Evolutionary conservation across 2,113 vertebrate species (phyloP), one percentile per base, ranked within the genome.

Genomic region (Xenus cinereus): DNA sequence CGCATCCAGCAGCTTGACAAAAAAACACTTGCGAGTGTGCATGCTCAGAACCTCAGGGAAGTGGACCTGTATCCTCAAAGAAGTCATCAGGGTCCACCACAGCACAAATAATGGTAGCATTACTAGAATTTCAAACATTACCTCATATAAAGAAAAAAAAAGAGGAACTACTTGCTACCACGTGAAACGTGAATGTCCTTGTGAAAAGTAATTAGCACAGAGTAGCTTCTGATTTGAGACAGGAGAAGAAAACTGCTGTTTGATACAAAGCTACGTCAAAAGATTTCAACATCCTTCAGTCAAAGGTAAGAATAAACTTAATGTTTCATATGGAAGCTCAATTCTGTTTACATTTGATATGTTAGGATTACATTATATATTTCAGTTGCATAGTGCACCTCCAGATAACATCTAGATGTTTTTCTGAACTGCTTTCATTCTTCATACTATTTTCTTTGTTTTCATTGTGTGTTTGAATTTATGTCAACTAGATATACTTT

Each of bases 11-110:
- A 75, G 9, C 41, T 27, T 53, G 27, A 21, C 41, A 14, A 24
- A 14, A 14, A 69, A 60, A 56, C 1, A 5, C 26, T 20, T 33
- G 11, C 6, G 4, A 46, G 28, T 2, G 0, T 24, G 17, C 41
- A 27, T 6, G 13, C 54, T 83, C 51, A 62, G 56, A 33, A 45
- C 13, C 53, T 53, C 4, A 37, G 23, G 9, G 53, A 69, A 82
- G 43, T 10, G 30, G 27, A 71, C 64, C 10, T 14, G 17, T 54
- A 22, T n/a, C 30, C 26, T 76, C 57, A 43, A 7, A 66, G 51
- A 76, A 76, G 30, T 12, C 4, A 2, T 28, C n/a, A 37, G 35
- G 35, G 9, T 46, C 26, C 27, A 39, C 24, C 28, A 39, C 59
- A 84, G 69, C 46, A 80, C 27, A 68, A 37, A 22, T 14, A 64